A percentile compares a stretch with the other conserved stretches of the same genome.
These are phyloP conservation scores for Campylomormyrus tamandua DNA, from an alignment of 2,113 vertebrate species.

Conservation along the genomic window DNA sequence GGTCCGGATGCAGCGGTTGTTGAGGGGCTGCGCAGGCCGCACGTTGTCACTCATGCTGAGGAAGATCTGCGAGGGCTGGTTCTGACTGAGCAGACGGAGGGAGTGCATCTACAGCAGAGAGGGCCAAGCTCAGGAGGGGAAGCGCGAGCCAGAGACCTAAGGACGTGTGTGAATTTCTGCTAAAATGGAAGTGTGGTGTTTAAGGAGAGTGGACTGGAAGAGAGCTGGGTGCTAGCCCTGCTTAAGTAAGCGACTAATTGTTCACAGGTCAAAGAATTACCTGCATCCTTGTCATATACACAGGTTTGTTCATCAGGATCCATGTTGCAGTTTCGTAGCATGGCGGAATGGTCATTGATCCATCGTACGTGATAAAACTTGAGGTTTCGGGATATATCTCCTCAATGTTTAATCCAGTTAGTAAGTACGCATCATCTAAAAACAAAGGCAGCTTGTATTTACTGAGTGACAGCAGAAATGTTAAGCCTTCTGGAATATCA, in stretches of 20 bases:
- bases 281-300: conserved; percentile 99
- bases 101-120: conserved; percentile 81
- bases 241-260: neutral
- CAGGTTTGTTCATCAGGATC: conserved; percentile 99
- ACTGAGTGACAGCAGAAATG: neutral
- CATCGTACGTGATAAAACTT: conserved; percentile 96
- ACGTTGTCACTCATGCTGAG: conserved; percentile 99
- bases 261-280: conserved; percentile 51
- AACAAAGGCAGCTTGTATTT: neutral
- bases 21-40: conserved; percentile 90
- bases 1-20: conserved; percentile 97
- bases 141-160: neutral
- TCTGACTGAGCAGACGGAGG: conserved; percentile 94
- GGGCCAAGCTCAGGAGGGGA: neutral
- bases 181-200: neutral
- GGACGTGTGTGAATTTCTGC: neutral
- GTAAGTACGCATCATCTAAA: conserved; percentile 92
- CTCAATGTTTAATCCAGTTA: conserved; percentile 91
- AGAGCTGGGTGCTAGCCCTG: neutral
- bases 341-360: conserved; percentile 95
- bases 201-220: neutral
- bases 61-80: conserved; percentile 98
- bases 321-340: conserved; percentile 95
- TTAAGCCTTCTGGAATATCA: neutral
- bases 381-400: conserved; percentile 93